Evolutionary conservation across 2,113 vertebrate species (phyloP).

Genomic region (Dicrurus megarhynchus): DNA sequence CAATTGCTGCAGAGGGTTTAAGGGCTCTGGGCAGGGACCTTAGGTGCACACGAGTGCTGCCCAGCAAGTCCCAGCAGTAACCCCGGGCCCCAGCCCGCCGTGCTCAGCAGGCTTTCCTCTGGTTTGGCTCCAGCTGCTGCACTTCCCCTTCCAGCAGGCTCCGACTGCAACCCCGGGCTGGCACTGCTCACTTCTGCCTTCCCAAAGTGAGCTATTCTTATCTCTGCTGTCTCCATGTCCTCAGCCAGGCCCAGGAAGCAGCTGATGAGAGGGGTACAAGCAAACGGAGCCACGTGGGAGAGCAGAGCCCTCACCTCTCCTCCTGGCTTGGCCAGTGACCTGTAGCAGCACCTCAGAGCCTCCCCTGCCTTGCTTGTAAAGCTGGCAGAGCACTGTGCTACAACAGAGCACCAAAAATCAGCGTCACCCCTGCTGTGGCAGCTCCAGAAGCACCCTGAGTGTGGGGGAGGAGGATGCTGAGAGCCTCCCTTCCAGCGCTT

Average conservation of each 20-base stretch:
- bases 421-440: neutral
- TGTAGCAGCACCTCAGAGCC: neutral
- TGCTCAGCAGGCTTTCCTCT: neutral
- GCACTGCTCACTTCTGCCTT: neutral
- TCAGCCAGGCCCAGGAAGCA: neutral
- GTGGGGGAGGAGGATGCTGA: rapidly evolving
- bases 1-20: rapidly evolving
- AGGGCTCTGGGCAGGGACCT: neutral
- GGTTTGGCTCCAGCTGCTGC: neutral
- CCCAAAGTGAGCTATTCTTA: rapidly evolving
- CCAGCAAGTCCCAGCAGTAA: rapidly evolving
- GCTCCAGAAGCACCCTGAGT: rapidly evolving
- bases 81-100: neutral
- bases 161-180: neutral
- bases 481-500: rapidly evolving
- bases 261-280: neutral
- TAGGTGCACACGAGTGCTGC: rapidly evolving
- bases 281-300: rapidly evolving
- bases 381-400: rapidly evolving
- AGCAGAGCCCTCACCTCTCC: neutral
- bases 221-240: neutral
- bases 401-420: neutral
- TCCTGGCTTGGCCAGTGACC: rapidly evolving
- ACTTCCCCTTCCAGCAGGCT: neutral
- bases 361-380: neutral